phyloP scores from a whole-genome alignment of 1,140 invertebrate genomes.

The Lucilia sericata region DNA sequence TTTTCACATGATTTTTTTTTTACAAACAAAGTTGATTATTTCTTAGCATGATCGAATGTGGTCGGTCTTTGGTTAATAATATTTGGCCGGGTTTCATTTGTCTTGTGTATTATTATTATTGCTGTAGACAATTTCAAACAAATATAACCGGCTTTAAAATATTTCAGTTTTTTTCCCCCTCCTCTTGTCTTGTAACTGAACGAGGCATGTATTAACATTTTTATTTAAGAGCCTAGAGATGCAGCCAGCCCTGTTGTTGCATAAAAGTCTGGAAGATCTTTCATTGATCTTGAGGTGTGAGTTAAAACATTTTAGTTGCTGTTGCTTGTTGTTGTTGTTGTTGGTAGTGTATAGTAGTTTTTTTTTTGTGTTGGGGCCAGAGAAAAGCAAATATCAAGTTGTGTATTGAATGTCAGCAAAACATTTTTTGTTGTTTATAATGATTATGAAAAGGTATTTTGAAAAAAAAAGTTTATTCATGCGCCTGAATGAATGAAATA shows the following conservation, averaged over 20 bases:
- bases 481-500: no score
- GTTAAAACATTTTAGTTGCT: background rate
- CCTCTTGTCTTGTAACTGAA: background rate
- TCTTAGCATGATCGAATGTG: slow-evolving; percentile 8
- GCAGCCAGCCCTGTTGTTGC: background rate
- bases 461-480: no score
- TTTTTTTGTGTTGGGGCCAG: no score
- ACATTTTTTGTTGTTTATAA: no score
- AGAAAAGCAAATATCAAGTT: background rate
- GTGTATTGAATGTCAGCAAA: background rate
- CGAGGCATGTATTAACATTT: background rate
- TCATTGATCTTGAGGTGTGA: slow-evolving; percentile 19
- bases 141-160: background rate
- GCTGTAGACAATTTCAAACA: background rate
- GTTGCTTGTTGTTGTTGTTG: background rate
- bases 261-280: background rate
- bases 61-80: background rate
- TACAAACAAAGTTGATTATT: background rate
- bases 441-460: no score
- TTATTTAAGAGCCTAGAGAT: no score
- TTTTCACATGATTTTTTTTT: background rate
- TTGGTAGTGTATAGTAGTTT: background rate
- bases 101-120: background rate
- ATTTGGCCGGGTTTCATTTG: background rate
- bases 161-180: background rate